These are phyloP conservation scores for Nomada ruficornis DNA, from an alignment of 2,888 invertebrate species.

Conservation along the genomic window DNA sequence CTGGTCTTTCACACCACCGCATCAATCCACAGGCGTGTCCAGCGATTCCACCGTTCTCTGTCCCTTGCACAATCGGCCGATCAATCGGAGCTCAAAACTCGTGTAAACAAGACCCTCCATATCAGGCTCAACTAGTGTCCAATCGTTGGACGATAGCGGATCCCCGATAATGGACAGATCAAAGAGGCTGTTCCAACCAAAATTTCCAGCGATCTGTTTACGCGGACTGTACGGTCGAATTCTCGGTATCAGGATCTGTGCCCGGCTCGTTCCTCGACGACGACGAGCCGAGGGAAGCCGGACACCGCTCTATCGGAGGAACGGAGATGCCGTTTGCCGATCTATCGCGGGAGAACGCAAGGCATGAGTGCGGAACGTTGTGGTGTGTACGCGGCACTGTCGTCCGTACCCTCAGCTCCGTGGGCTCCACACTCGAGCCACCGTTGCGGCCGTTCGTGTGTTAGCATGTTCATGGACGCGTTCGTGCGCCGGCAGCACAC, in stretches of 20 bases:
- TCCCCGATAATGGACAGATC: background rate
- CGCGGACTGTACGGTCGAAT: slow-evolving; percentile 2
- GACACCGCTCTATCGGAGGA: slow-evolving; percentile 31
- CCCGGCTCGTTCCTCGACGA: slow-evolving; percentile 21
- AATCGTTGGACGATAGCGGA: background rate
- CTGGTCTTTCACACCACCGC: background rate
- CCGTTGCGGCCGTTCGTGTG: slow-evolving; percentile 47
- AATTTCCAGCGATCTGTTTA: slow-evolving; percentile 37
- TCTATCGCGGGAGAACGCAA: slow-evolving; percentile 72
- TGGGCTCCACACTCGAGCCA: slow-evolving; percentile 74
- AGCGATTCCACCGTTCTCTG: background rate
- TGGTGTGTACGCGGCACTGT: slow-evolving; percentile 81
- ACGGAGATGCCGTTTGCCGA: slow-evolving; percentile 49
- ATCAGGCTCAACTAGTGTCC: too few species aligned
- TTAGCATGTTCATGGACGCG: background rate
- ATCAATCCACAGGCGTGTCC: background rate
- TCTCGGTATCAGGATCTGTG: background rate
- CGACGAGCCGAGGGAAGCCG: slow-evolving; percentile 30
- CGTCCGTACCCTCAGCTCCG: slow-evolving; percentile 75
- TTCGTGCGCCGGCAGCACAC: slow-evolving; percentile 17
- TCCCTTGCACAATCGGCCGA: slow-evolving; percentile 20
- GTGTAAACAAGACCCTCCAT: background rate
- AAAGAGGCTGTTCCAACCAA: background rate
- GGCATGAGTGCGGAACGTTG: slow-evolving; percentile 76
- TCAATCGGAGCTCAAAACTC: slow-evolving; percentile 7